Conservation (phyloP, 2,113 vertebrate species). For the Ranitomeya imitator region DNA sequence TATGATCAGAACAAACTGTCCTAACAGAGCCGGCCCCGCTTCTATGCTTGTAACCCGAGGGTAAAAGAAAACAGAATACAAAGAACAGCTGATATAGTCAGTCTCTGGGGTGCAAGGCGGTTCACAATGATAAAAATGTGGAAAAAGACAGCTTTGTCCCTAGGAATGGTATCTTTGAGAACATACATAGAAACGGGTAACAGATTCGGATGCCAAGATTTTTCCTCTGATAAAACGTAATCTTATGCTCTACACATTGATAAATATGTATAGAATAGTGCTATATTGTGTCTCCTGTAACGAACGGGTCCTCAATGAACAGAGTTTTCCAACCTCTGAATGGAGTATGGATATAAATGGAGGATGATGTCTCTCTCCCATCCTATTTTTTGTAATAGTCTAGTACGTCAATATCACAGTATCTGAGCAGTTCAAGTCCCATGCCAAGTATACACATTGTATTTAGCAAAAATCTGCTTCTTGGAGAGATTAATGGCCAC, state of each 20-base stretch:
- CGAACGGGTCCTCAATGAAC: not conserved
- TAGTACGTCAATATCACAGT: not conserved
- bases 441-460: no score
- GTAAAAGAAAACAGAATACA: slow-evolving; percentile 49
- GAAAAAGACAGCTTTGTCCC: slow-evolving; percentile 48
- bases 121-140: slow-evolving; percentile 49
- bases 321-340: not conserved
- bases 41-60: slow-evolving; percentile 43
- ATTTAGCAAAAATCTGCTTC: not conserved
- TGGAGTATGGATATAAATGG: not conserved
- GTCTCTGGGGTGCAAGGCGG: slow-evolving; percentile 45
- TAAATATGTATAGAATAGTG: not conserved
- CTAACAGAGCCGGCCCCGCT: slow-evolving; percentile 30
- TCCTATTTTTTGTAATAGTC: not conserved
- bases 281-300: not conserved
- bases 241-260: not conserved
- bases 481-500: not conserved
- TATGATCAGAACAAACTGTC: slow-evolving; percentile 55
- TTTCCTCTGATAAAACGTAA: slow-evolving; percentile 19
- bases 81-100: slow-evolving; percentile 47
- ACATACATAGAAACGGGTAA: slow-evolving; percentile 37
- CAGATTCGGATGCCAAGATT: slow-evolving; percentile 47
- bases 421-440: not conserved
- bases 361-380: not conserved
- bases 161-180: slow-evolving; percentile 38